Evolutionary conservation across 1,140 invertebrate species (phyloP), one percentile per base, ranked within the genome.

Genomic region (Penaeus vannamei): DNA sequence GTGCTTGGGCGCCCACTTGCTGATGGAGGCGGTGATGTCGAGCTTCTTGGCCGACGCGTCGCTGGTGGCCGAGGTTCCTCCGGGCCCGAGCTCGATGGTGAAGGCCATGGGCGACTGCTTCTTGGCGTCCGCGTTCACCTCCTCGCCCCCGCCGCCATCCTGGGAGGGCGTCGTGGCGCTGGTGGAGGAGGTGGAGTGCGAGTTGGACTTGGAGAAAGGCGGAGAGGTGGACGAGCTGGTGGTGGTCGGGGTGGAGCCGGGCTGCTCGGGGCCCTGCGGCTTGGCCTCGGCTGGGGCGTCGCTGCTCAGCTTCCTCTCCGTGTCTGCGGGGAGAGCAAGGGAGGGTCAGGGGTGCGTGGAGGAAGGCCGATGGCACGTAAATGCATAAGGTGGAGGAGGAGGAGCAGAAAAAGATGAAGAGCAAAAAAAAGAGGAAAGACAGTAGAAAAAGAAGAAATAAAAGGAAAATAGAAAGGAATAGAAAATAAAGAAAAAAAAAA

Each of bases 1-100:
- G 86, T 93, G 92, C 62, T 91, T 91, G 36, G 94, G 94, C 89
- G 94, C 93, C 92, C 93, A 94, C 91, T 94, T 93, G 91, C 93
- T 94, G 46, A 94, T 92, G 84, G 92, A 93, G 81, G 93, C 93
- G 26, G 91, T 90, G 32, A 93, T 93, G 29, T 92, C 92, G 60
- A 93, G 84, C 61, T 92, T 92, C 87, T 92, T 93, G 53, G 91
- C 72, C 22, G 91, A 84, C 19, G 90, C 89, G 66, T 62, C 83
- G 36, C 36, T 80, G 61, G 83, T 76, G 85, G 59, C 89, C 91
- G 88, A 84, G 86, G 89, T 76, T 87, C 91, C 82, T 87, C 82
- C 92, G 46, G 93, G 93, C 79, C 92, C 92, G 89, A 94, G 93
- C 83, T 94, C 94, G 53, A 94, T 93, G 29, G 93, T 94, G 90